Conservation (phyloP, 2,797 vertebrate genomes). For the Oophaga sylvatica region DNA sequence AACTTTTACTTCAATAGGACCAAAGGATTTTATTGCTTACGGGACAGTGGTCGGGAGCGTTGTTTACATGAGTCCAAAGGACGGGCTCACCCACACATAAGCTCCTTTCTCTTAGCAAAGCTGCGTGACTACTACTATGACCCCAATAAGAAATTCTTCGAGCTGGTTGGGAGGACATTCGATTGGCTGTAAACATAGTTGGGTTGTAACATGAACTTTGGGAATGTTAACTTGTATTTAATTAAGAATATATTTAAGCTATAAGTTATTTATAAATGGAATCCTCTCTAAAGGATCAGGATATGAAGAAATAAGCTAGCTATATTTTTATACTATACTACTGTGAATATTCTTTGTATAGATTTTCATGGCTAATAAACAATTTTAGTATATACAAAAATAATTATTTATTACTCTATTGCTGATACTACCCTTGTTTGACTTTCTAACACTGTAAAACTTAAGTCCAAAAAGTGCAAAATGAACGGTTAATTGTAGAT, state of each 20-base stretch:
- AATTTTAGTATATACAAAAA: slow-evolving; percentile 39
- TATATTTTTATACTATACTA: slow-evolving; percentile 92
- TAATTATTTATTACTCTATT: background rate
- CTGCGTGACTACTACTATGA: slow-evolving; percentile 89
- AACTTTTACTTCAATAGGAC: slow-evolving; percentile 99
- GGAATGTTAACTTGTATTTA: slow-evolving; percentile 64
- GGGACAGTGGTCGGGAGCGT: slow-evolving; percentile 86
- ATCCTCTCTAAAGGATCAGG: slow-evolving; percentile 80
- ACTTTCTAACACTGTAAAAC: no score
- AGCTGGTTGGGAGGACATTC: slow-evolving; percentile 91
- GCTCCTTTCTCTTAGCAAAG: slow-evolving; percentile 82
- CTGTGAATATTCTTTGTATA: slow-evolving; percentile 79
- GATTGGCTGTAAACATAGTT: slow-evolving; percentile 83
- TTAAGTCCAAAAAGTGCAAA: no score
- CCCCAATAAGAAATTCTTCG: slow-evolving; percentile 92
- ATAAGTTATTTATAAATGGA: slow-evolving; percentile 83
- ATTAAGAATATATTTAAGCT: slow-evolving; percentile 73
- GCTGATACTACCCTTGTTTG: background rate
- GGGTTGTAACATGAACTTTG: slow-evolving; percentile 58
- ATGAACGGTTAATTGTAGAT: no score
- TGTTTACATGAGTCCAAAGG: slow-evolving; percentile 96
- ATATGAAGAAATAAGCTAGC: slow-evolving; percentile 79
- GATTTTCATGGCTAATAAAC: slow-evolving; percentile 78
- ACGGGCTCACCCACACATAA: slow-evolving; percentile 86
- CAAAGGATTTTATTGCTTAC: slow-evolving; percentile 94